Evolutionary conservation across 2,888 invertebrate genomes (phyloP), one percentile per base, ranked within the genome.

Genomic region (Hydraecia micacea): DNA sequence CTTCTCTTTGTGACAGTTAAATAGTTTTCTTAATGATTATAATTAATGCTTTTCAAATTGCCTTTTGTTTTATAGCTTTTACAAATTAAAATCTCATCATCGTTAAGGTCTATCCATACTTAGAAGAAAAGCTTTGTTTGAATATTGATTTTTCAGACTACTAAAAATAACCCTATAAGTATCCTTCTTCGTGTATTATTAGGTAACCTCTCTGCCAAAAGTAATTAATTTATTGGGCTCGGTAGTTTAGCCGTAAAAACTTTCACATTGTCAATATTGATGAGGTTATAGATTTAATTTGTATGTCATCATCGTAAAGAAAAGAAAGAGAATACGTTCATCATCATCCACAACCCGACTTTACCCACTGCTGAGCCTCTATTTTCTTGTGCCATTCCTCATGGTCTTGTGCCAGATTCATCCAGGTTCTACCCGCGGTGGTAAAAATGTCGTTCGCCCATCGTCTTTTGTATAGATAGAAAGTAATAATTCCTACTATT

Each of bases 21-120:
- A 32, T 32, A 32, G 11, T 32, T 32, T 62, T 32, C 5, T 32
- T 63, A 28, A 73, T 72, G 39, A 79, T 79, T 42, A 42, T 60
- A 42, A 52, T 79, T 28, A 21, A 73, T 60, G 21, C 25, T 18
- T 21, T 55, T 66, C 36, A 6, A n/a, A 49, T 39, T 60, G 66
- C 21, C 32, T 66, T 49, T 66, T 39, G 15, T n/a, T 65, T 36
- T 13, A 13, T 28, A 36, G 39, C 36, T 21, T 36, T 58, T 66
- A 8, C 5, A 39, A 77, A 66, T 28, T 63, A 63, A 9, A 52
- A 63, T 15, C 15, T 46, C 32, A 28, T 25, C 32, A 28, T 28
- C 8, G 7, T 36, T 73, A 32, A 4, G 25, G 15, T 32, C 2
- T 32, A 6, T 21, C 1, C 15, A 1, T 9, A 28, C 8, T 60